Evolutionary conservation across 2,797 vertebrate species (phyloP), one percentile per base, ranked within the genome.

Genomic region (Phataginus tetradactyla): DNA sequence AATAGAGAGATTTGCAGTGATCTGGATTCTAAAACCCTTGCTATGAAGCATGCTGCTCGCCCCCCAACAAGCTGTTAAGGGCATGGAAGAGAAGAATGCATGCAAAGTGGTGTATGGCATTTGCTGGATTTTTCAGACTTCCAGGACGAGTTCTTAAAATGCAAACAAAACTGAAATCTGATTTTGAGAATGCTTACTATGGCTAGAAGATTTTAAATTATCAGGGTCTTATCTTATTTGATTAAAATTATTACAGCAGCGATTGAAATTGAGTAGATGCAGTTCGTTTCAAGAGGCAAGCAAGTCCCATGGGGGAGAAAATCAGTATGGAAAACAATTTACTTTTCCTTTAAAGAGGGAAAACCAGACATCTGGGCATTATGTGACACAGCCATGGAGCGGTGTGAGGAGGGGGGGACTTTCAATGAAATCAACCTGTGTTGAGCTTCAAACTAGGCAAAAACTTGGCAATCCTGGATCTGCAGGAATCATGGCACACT

Each of bases 1-100:
- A 98, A 98, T 78, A 55, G 96, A 93, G 97, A 96, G 84, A 93
- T 96, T 93, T 97, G 91, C 84, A 78, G 3, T 96, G 59, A 89
- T 57, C 55, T 81, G 95, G 57, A 71, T 88, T 57, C 95, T 91
- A 96, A 86, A 86, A n/a, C 27, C 68, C 1, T 91, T 80, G 86
- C 74, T 75, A 1, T 10, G 68, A 92, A 92, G 39, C 57, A 12
- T 91, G 2, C 78, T 0, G 0, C 39, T 39, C 78, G 75, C 3
- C 39, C 72, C 72, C 85, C 94, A 51, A 25, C 90, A 51, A 51
- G 90, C 92, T 96, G 95, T 61, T 84, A 68, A 6, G 5, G 71
- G 72, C 90, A 72, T 4, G 4, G 42, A 21, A 90, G 42, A 51
- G 17, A 78, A 71, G 29, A 17, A 37, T 7, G 17, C 68, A 29